phyloP scores from a whole-genome alignment of 2,888 invertebrate genomes.

The Endomychus coccineus region DNA sequence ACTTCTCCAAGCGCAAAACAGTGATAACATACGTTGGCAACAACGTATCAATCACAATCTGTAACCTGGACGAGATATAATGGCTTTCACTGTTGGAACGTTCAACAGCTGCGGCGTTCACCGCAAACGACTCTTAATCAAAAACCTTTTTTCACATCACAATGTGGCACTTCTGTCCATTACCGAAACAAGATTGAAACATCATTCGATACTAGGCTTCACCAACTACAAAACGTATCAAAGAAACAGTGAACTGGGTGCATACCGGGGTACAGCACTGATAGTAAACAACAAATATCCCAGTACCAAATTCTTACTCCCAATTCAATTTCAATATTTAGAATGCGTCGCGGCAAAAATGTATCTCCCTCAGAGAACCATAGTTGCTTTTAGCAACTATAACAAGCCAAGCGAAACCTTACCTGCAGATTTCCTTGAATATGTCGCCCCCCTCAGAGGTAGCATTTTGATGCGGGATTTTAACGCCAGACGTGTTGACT shows the following conservation, averaged over 20 bases:
- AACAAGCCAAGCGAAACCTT: not conserved
- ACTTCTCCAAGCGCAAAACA: too few species aligned
- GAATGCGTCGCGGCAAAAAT: constrained; percentile 1
- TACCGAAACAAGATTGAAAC: too few species aligned
- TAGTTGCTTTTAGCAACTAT: not conserved
- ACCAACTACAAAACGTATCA: not conserved
- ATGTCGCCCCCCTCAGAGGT: not conserved
- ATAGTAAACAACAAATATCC: not conserved
- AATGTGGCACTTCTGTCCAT: not conserved
- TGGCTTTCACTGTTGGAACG: not conserved
- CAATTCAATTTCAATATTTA: not conserved
- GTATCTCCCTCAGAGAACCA: not conserved
- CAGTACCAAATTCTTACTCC: not conserved
- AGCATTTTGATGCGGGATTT: not conserved
- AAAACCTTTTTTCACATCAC: not conserved
- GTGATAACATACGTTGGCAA: not conserved
- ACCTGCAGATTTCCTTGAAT: not conserved
- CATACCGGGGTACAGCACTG: not conserved
- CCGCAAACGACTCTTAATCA: too few species aligned
- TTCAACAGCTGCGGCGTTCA: too few species aligned
- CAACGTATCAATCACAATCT: not conserved
- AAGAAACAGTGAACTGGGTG: not conserved
- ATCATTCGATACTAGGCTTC: too few species aligned
- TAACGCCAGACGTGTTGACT: not conserved
- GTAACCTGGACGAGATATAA: not conserved